Conservation (phyloP, 2,888 invertebrate genomes). For the Folsomia manolachei region DNA sequence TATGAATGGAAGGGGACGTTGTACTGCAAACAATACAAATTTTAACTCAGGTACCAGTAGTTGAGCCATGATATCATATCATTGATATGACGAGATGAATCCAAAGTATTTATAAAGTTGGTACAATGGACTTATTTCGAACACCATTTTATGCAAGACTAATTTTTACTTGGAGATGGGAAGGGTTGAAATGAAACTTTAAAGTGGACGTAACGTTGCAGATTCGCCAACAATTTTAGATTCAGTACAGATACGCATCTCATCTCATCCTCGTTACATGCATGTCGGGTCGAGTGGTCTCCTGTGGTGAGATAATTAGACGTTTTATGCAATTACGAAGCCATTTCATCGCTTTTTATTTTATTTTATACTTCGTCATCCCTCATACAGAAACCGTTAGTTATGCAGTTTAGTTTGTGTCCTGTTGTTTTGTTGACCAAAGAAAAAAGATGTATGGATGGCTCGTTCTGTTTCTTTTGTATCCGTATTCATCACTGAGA, state of each 20-base stretch:
- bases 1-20: too few relatives aligned
- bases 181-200: neutral
- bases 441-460: neutral
- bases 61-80: too few relatives aligned
- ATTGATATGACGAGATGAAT: too few relatives aligned
- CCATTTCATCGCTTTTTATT: neutral
- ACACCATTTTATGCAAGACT: neutral
- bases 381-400: too few relatives aligned
- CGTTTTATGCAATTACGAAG: neutral
- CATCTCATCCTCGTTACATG: neutral
- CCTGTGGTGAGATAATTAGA: slow-evolving; percentile 2
- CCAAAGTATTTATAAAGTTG: too few relatives aligned
- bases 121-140: too few relatives aligned
- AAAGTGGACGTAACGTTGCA: neutral
- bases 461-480: too few relatives aligned
- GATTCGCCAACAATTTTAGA: neutral
- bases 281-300: neutral
- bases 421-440: neutral
- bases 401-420: neutral
- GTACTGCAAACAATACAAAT: too few relatives aligned
- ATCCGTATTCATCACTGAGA: too few relatives aligned
- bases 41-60: too few relatives aligned
- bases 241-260: neutral
- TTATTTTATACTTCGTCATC: neutral
- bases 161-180: neutral